These are phyloP conservation scores for Ophion slaviceki DNA, from an alignment of 2,888 invertebrate genomes.

Conservation along the genomic window DNA sequence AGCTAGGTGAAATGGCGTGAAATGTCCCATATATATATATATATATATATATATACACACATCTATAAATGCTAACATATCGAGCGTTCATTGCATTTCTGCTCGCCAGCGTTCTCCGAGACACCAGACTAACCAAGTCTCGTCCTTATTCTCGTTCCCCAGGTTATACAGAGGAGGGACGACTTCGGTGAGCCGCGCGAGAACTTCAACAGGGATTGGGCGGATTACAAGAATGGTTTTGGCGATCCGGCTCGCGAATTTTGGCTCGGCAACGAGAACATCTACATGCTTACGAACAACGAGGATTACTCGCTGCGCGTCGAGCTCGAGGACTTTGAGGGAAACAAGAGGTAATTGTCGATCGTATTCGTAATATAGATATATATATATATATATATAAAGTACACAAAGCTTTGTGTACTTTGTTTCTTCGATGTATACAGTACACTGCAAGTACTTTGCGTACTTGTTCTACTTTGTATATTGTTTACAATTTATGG, in stretches of 20 bases:
- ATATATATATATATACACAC: background rate
- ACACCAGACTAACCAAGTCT: conserved; percentile 28
- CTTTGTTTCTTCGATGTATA: too few relatives aligned
- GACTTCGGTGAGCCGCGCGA: conserved; percentile 94
- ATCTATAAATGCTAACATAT: background rate
- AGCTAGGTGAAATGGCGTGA: too few relatives aligned
- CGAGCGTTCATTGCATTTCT: background rate
- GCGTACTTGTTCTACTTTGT: too few relatives aligned
- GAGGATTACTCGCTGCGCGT: conserved; percentile 95
- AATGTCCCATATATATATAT: too few relatives aligned
- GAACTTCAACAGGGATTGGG: conserved; percentile 96
- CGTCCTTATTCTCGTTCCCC: conserved; percentile 58
- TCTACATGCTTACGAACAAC: conserved; percentile 96
- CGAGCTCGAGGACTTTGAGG: conserved; percentile 96
- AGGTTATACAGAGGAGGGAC: conserved; percentile 96
- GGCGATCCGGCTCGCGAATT: conserved; percentile 95
- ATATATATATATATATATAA: too few relatives aligned
- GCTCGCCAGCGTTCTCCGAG: conserved; percentile 1
- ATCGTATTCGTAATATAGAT: background rate
- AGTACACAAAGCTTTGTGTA: too few relatives aligned
- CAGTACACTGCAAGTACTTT: too few relatives aligned
- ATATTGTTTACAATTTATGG: too few relatives aligned
- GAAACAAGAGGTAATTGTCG: conserved; percentile 90
- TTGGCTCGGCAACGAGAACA: conserved; percentile 97
- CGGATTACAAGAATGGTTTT: conserved; percentile 96